Evolutionary conservation across 2,113 vertebrate species (phyloP).

Genomic region (Peromyscus leucopus): DNA sequence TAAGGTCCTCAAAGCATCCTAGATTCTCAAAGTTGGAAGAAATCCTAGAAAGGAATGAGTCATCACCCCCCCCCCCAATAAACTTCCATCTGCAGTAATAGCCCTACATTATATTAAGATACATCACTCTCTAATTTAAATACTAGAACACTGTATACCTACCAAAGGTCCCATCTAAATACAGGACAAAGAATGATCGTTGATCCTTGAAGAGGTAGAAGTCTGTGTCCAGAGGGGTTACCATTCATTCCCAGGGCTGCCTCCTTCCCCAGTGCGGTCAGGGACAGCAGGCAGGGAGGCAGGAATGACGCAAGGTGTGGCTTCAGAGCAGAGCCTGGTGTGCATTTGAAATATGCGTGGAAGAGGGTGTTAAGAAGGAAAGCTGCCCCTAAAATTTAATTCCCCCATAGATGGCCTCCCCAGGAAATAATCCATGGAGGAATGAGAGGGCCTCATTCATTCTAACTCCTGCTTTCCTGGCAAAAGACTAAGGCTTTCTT

Average conservation of each 20-base stretch:
- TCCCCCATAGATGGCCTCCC: neutral
- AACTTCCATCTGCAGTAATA: neutral
- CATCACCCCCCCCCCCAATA: neutral
- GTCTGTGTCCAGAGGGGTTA: neutral
- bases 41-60: neutral
- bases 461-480: neutral
- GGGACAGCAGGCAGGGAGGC: no score
- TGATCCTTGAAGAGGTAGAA: neutral
- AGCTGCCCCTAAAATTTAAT: conserved; percentile 39
- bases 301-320: neutral
- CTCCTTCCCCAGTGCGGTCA: neutral
- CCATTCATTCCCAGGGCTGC: neutral
- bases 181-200: neutral
- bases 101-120: no score
- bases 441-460: neutral
- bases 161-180: neutral
- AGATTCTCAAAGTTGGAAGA: neutral
- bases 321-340: conserved; percentile 60
- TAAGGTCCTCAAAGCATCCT: neutral
- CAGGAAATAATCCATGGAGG: neutral
- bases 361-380: conserved; percentile 58
- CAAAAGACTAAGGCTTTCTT: conserved; percentile 52
- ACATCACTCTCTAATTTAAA: neutral
- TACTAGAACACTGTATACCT: neutral
- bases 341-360: conserved; percentile 51